These are phyloP conservation scores for Conus ventricosus DNA, from an alignment of 1,140 invertebrate genomes.

Conservation along the genomic window DNA sequence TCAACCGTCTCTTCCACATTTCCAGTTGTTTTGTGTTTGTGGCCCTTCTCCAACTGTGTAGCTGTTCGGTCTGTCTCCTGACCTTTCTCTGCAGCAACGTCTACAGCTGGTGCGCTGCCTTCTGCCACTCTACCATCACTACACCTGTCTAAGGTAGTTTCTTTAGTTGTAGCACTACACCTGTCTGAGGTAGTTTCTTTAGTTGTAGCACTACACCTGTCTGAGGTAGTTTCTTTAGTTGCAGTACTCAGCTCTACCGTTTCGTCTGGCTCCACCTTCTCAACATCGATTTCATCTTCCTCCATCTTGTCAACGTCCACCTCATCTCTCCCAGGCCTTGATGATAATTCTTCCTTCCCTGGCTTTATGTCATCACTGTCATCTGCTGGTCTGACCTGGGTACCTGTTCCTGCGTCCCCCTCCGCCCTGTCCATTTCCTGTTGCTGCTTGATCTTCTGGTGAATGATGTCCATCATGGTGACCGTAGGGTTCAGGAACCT, in stretches of 20 bases:
- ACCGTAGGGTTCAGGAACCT: not conserved
- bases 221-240: no score
- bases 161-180: not conserved
- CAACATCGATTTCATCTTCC: no score
- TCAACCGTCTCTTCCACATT: not conserved
- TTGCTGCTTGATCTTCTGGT: not conserved
- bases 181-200: not conserved
- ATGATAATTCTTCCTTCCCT: not conserved
- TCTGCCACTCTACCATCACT: not conserved
- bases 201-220: no score
- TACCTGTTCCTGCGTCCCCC: not conserved
- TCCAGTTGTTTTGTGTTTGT: not conserved
- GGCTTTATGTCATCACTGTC: not conserved
- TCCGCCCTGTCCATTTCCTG: not conserved
- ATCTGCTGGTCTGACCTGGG: not conserved
- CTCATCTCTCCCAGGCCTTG: not conserved
- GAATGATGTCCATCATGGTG: conserved; percentile 19
- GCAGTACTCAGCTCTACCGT: not conserved
- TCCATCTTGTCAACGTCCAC: no score
- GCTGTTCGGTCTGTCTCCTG: not conserved
- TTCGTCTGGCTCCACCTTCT: not conserved
- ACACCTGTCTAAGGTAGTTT: not conserved
- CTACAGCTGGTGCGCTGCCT: not conserved
- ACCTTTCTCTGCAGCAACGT: not conserved
- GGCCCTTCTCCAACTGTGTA: not conserved